Conservation (phyloP, 2,113 vertebrate species). For the Xenopus laevis region DNA sequence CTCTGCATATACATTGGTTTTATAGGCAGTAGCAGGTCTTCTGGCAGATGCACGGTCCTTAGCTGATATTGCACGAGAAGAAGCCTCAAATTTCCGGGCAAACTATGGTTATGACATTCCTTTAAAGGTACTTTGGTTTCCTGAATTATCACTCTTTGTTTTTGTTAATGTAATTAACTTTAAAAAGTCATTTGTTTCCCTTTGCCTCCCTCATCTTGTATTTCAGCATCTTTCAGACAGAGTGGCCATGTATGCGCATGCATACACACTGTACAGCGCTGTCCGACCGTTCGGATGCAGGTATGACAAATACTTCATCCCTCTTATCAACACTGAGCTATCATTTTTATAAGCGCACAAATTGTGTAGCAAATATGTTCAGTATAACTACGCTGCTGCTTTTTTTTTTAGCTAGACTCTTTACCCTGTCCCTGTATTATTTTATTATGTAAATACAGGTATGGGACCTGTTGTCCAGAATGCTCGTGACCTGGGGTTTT, state of each 20-base stretch:
- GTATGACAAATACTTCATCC: constrained; percentile 54
- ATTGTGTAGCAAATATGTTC: too few relatives aligned
- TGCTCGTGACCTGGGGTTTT: too few relatives aligned
- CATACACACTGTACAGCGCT: constrained; percentile 95
- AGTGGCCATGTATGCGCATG: constrained; percentile 97
- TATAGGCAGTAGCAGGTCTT: constrained; percentile 89
- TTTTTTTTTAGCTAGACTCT: too few relatives aligned
- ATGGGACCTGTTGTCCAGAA: too few relatives aligned
- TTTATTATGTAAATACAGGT: too few relatives aligned
- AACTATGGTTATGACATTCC: constrained; percentile 96
- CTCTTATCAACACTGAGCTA: too few relatives aligned
- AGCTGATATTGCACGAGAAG: constrained; percentile 91
- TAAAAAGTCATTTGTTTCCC: neutral
- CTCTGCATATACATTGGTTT: neutral
- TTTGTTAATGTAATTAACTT: neutral
- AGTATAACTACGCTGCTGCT: too few relatives aligned
- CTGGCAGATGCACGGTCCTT: constrained; percentile 92
- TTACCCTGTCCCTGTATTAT: too few relatives aligned
- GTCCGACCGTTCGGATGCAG: constrained; percentile 98
- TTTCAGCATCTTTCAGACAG: constrained; percentile 88
- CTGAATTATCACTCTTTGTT: too few relatives aligned
- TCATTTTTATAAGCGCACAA: too few relatives aligned
- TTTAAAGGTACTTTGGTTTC: constrained; percentile 73
- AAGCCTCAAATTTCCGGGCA: constrained; percentile 93
- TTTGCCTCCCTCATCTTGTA: neutral